Percentiles rank a stretch among this genome's conserved stretches.
phyloP scores from a whole-genome alignment of 2,113 vertebrate genomes.

The Piaya cayana region DNA sequence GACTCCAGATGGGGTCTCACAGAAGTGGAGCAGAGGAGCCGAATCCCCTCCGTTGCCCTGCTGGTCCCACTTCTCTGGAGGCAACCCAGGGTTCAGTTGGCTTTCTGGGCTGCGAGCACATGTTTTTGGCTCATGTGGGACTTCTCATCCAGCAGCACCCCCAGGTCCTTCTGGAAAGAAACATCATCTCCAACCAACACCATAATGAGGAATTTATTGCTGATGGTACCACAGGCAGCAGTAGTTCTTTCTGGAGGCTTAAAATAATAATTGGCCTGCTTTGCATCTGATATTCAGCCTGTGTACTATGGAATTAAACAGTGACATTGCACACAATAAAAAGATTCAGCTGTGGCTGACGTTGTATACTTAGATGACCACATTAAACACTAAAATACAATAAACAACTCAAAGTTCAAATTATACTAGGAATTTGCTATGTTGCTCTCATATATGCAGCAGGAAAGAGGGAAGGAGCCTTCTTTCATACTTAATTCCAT shows the following conservation, averaged over 20 bases:
- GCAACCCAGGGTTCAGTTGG: too few species aligned
- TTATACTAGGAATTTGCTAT: neutral
- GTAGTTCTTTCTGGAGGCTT: neutral
- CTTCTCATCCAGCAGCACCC: too few species aligned
- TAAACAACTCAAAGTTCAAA: neutral
- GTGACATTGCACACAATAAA: neutral
- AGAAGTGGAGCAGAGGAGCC: too few species aligned
- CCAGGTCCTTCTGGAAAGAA: neutral
- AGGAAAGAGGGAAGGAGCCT: neutral
- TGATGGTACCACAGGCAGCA: neutral
- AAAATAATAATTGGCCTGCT: neutral
- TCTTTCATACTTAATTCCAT: neutral
- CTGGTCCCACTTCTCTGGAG: too few species aligned
- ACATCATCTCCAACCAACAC: neutral
- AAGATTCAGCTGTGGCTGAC: neutral
- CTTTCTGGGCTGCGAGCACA: too few species aligned
- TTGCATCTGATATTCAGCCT: neutral
- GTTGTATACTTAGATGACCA: neutral
- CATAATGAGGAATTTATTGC: slow-evolving; percentile 25
- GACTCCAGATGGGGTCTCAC: too few species aligned
- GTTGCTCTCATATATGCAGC: neutral
- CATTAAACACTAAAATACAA: neutral
- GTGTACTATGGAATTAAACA: neutral
- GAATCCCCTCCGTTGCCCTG: too few species aligned
- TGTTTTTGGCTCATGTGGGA: too few species aligned